Evolutionary conservation across 2,888 invertebrate genomes (phyloP), one percentile per base, ranked within the genome.

Genomic region (Acleris sparsana): DNA sequence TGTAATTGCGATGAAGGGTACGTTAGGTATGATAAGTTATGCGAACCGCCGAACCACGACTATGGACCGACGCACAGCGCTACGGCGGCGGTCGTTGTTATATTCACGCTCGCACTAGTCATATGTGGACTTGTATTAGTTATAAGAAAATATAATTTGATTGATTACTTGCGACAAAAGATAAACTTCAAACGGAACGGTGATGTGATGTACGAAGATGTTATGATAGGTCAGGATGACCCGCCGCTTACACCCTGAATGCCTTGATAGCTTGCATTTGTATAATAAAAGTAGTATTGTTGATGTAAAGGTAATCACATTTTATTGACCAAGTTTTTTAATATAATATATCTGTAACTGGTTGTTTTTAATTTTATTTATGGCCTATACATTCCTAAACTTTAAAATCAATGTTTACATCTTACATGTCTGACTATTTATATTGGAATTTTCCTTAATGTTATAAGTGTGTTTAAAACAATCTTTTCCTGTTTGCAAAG

Each of bases 171-270:
- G 56, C 81, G 84, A 39, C 87, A 91, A 70, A 91, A 85, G 71
- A 87, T 93, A 53, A 85, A 86, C 67, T 72, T 78, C 17, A 82
- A 89, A 69, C 83, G 91, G 71, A 87, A 85, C 70, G 87, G 87
- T 70, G 87, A 92, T 75, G 82, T 90, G 2, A 89, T 90, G 84
- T 93, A 93, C 46, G 93, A 93, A 74, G 93, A 93, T 74, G 93
- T 93, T n/a, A 93, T 93, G 93, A 93, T 93, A 52, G 93, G 93
- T 2, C 91, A 92, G 63, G 93, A 93, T 63, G 93, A 93, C 71
- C 93, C 93, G 0, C 93, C 93, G 0, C 82, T 93, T 57, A 88
- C 87, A 70, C 93, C 90, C 44, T 93, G 87, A 74, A 69, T 73
- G 72, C 73, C 69, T 71, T 72, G 67, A 51, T 39, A 67, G 67